Evolutionary conservation across 2,113 vertebrate genomes (phyloP).

Genomic region (Podarcis raffonei): DNA sequence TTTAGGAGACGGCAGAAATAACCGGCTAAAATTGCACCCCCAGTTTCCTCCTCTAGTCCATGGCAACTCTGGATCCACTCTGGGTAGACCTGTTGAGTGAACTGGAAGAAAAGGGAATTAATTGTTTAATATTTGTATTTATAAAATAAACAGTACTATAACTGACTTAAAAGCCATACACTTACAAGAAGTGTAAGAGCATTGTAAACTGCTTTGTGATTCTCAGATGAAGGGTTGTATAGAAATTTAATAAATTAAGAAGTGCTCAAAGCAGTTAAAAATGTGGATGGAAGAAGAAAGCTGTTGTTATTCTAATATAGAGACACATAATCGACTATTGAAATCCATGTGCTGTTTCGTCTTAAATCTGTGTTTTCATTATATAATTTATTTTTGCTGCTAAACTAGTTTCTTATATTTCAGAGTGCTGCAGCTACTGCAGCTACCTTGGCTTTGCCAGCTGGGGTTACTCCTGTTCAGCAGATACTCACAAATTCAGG

Average conservation of each 20-base stretch:
- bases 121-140: neutral
- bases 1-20: too few relatives aligned
- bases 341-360: neutral
- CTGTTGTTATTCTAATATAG: neutral
- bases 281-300: neutral
- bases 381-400: neutral
- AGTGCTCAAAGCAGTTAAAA: neutral
- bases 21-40: too few relatives aligned
- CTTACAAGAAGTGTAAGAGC: neutral
- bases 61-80: too few relatives aligned
- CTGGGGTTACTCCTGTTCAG: constrained; percentile 92
- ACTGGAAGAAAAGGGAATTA: neutral
- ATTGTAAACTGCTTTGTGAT: too few relatives aligned
- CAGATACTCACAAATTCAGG: constrained; percentile 93
- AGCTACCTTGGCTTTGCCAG: constrained; percentile 91
- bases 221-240: too few relatives aligned
- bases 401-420: constrained; percentile 52
- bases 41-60: too few relatives aligned
- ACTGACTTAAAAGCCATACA: neutral
- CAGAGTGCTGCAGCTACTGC: constrained; percentile 98
- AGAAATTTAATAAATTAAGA: too few relatives aligned
- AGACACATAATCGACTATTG: neutral
- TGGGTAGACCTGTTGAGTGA: neutral
- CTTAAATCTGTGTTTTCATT: neutral
- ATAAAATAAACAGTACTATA: neutral